Percentiles rank a stretch among this genome's conserved stretches.
Evolutionary conservation across 2,113 vertebrate species (phyloP).

Genomic region (cattle (Bos taurus)): DNA sequence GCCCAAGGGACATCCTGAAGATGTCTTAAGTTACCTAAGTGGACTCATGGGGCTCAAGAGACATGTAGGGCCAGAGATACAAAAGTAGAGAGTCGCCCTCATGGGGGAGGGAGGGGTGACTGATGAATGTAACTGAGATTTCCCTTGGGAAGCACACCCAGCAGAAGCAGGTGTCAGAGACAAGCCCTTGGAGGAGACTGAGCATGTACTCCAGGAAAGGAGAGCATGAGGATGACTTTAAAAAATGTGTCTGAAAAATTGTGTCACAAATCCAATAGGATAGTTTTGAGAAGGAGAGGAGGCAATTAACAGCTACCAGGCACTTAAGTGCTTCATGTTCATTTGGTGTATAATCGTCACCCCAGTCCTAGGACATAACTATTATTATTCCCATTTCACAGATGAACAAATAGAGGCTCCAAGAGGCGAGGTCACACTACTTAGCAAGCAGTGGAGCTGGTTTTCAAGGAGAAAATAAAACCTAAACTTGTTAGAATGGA

Average conservation of each 20-base stretch:
- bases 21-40: background rate
- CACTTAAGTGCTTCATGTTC: background rate
- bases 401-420: background rate
- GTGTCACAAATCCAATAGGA: background rate
- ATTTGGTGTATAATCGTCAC: background rate
- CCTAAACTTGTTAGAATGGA: background rate
- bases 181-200: background rate
- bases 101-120: background rate
- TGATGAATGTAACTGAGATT: background rate
- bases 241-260: background rate
- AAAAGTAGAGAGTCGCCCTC: background rate
- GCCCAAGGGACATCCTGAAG: background rate
- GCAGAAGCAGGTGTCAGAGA: background rate
- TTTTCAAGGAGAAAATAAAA: background rate
- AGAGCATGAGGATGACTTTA: background rate
- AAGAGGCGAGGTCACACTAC: background rate
- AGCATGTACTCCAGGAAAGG: fast-evolving
- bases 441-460: background rate
- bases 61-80: background rate
- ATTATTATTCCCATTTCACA: background rate
- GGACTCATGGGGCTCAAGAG: background rate
- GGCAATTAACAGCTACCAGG: background rate
- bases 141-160: background rate
- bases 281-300: background rate
- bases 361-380: background rate